phyloP scores from a whole-genome alignment of 2,113 vertebrate species.

The Candoia aspera region DNA sequence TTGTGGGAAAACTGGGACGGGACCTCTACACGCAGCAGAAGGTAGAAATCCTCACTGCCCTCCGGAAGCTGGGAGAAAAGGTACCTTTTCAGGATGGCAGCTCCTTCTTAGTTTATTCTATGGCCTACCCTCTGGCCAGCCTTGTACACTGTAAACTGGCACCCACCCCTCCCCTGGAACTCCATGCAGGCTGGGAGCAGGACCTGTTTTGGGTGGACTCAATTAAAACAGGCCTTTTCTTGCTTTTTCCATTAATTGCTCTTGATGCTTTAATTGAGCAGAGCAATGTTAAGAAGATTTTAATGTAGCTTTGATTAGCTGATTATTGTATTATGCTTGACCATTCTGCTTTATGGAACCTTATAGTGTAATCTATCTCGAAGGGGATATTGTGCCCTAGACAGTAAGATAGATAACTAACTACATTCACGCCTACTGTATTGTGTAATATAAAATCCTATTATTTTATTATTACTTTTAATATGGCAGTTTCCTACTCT shows the following conservation, averaged over 20 bases:
- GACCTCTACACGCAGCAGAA: constrained; percentile 91
- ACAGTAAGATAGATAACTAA: background rate
- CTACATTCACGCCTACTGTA: background rate
- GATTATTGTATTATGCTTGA: background rate
- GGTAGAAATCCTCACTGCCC: constrained; percentile 92
- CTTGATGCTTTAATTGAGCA: background rate
- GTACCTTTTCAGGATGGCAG: constrained; percentile 66
- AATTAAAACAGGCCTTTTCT: background rate
- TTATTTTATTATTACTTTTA: background rate
- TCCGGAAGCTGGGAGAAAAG: constrained; percentile 97
- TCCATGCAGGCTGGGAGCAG: background rate
- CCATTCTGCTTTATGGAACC: background rate
- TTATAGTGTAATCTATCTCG: background rate
- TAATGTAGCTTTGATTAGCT: background rate
- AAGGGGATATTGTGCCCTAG: background rate
- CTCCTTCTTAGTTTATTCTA: background rate
- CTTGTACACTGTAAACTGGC: background rate
- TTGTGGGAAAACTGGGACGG: constrained; percentile 89
- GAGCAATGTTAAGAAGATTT: background rate
- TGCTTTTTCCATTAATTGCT: background rate
- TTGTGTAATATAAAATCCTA: background rate
- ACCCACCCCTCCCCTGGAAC: background rate
- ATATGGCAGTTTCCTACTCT: background rate
- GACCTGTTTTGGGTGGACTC: background rate
- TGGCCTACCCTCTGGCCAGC: background rate